phyloP scores from a whole-genome alignment of 2,888 invertebrate species.

The Lasioglossum villosulum region DNA sequence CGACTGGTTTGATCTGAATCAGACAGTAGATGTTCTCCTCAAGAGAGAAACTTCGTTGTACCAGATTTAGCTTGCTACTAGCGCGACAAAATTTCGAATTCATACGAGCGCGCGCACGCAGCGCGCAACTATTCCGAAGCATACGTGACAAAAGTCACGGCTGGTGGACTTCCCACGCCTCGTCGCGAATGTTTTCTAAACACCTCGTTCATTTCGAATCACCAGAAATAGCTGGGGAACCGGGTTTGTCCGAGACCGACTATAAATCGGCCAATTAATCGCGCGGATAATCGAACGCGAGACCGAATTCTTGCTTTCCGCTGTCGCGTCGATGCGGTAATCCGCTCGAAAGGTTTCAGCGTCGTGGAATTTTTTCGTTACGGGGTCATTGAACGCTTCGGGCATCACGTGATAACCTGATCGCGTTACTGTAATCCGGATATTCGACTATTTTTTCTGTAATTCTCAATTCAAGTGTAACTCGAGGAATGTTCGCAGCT shows the following conservation, averaged over 20 bases:
- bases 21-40: not conserved
- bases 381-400: not conserved
- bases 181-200: constrained; percentile 13
- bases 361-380: not conserved
- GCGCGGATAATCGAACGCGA: not conserved
- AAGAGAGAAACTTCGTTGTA: not conserved
- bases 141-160: constrained; percentile 12
- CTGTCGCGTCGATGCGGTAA: not conserved
- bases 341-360: not conserved
- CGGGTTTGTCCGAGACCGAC: not conserved
- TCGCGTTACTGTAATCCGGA: not conserved
- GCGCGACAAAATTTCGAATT: not conserved
- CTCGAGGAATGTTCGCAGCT: not conserved
- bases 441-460: not conserved
- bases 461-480: not conserved
- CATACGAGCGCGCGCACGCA: not conserved
- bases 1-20: not conserved
- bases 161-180: constrained; percentile 7
- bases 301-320: not conserved
- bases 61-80: not conserved
- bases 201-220: no score
- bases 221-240: constrained; percentile 8
- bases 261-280: constrained; percentile 5
- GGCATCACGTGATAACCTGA: not conserved
- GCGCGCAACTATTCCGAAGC: not conserved